Base-by-base conservation (phyloP, 2,888 invertebrate genomes). In the Spialia ferax region DNA sequence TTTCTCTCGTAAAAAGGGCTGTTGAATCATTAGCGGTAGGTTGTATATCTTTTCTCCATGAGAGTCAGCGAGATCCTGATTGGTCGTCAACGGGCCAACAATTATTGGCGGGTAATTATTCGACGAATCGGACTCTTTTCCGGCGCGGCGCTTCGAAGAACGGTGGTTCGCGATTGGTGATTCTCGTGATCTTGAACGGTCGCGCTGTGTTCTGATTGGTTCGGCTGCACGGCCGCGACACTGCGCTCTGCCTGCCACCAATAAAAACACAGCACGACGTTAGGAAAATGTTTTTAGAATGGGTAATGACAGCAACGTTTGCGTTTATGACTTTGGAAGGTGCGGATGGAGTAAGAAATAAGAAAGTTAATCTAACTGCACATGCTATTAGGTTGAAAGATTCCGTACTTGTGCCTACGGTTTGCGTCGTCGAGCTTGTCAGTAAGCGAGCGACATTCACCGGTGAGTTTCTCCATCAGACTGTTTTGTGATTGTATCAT, bases 391-490 rank as follows among this genome's bases (percentile, higher is more conserved):
- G 83, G 77, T 85, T 85, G 74, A 85, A 83, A 87, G 82, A 78
- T 73, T 84, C 85, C 95, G 95, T 97, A 98, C 97, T 97, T 97
- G 96, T 97, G 97, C 94, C 96, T 96, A 94, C 96, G 95, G 92
- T 96, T 96, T 89, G 97, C 96, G 93, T 97, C 97, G 95, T 98
- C 97, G 95, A 98, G 96, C 95, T 97, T 97, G 94, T 96, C 95
- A 88, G 97, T 97, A 93, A 98, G 96, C 93, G 95, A 95, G 95
- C 97, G 97, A 95, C 97, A 97, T 95, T 98, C 97, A 87, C 95
- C 95, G 87, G 97, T 97, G 94, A 98, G 96, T 96, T 97, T 97
- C 95, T 97, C 97, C 96, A 97, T 97, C 96, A 97, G 97, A 95
- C 96, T 96, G 95, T 97, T 97, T 96, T 98, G 97, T 94, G 96